Evolutionary conservation across 2,888 invertebrate genomes (phyloP), one percentile per base, ranked within the genome.

Genomic region (Ametastegia equiseti): DNA sequence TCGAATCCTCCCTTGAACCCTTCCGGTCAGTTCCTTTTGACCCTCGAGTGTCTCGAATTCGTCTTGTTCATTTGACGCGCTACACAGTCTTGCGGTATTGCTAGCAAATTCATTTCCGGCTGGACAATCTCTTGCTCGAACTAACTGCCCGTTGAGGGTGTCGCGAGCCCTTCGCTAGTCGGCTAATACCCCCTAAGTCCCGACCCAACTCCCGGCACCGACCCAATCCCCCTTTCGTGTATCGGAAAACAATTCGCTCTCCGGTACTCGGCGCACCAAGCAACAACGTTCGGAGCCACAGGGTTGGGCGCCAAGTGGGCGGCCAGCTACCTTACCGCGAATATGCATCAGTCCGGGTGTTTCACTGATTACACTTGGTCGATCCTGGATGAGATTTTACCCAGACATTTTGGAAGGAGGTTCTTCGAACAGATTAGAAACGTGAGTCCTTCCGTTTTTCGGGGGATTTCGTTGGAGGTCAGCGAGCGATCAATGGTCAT

Each of bases 241-340:
- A 89, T 89, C 84, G 88, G 88, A 89, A 89, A 89, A 88, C 89
- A 89, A 89, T 89, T 87, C 75, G 75, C 75, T 50, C 50, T 75
- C 54, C 33, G 50, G 36, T 54, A 71, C 47, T 27, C 57, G 7
- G 27, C 1, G 57, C 13, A 67, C 36, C 4, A 39, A 13, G 19
- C n/a, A 27, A 2, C 2, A 7, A 27, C 11, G 27, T 60, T 15
- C 15, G 6, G 9, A n/a, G 36, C 3, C 39, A 71, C 1, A 47
- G 13, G 27, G n/a, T 15, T 9, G 42, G 30, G 60, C 9, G 57
- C 7, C 57, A 5, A 57, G 57, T 5, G 5, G 57, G 7, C 57
- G 5, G 23, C 57, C 15, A 15, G 57, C 5, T 67, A 67, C 33
- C 67, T 42, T 19, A n/a, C 39, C 39, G 19, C 27, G 71, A 42